phyloP scores from a whole-genome alignment of 2,797 vertebrate species.

The Bovichtus variegatus region DNA sequence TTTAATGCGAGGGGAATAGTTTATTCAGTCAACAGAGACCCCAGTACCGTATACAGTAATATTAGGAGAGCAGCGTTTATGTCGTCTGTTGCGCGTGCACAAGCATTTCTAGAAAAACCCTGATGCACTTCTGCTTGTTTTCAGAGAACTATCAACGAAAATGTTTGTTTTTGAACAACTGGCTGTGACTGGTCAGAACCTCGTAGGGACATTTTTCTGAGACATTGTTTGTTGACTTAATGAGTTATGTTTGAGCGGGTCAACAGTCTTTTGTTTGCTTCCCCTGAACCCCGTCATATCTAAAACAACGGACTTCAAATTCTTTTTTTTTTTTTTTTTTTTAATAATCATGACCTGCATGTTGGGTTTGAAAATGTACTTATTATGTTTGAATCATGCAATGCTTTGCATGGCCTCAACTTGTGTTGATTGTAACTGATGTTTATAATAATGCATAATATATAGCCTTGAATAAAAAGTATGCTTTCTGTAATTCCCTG shows the following conservation, averaged over 20 bases:
- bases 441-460: slow-evolving; percentile 73
- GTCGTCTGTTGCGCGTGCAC: slow-evolving; percentile 30
- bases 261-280: slow-evolving; percentile 50
- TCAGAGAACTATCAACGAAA: slow-evolving; percentile 52
- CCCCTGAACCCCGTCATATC: slow-evolving; percentile 39
- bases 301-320: slow-evolving; percentile 39
- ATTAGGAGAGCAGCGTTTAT: slow-evolving; percentile 11
- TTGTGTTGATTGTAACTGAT: slow-evolving; percentile 64
- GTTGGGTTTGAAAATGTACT: slow-evolving; percentile 69
- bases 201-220: slow-evolving; percentile 42
- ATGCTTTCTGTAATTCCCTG: slow-evolving; percentile 57
- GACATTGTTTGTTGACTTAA: slow-evolving; percentile 56
- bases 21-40: slow-evolving; percentile 10
- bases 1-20: neutral
- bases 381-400: slow-evolving; percentile 67
- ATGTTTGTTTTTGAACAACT: slow-evolving; percentile 63
- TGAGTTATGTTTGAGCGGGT: slow-evolving; percentile 47
- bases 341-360: slow-evolving; percentile 60
- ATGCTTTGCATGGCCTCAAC: slow-evolving; percentile 73
- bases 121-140: slow-evolving; percentile 58
- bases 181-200: slow-evolving; percentile 24
- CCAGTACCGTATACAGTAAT: neutral
- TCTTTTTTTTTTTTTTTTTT: too few species aligned
- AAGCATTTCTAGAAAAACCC: slow-evolving; percentile 51
- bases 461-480: slow-evolving; percentile 80